These are phyloP conservation scores for Onchidella celtica DNA, from an alignment of 2,888 invertebrate genomes.

Conservation along the genomic window DNA sequence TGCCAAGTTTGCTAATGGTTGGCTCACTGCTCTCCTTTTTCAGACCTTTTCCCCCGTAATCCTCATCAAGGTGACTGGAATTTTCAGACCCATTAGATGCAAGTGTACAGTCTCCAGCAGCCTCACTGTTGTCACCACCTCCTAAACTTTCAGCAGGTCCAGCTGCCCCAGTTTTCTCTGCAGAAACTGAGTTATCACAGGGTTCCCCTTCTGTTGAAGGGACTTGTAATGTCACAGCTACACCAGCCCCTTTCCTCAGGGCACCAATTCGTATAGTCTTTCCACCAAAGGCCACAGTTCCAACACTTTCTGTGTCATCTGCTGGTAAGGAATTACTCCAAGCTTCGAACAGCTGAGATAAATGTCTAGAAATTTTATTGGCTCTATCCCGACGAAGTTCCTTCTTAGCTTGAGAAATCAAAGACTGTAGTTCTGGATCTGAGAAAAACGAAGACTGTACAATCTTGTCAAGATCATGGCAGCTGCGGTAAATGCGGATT, in stretches of 20 bases:
- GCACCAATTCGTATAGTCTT: slow-evolving; percentile 41
- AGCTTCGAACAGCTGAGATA: slow-evolving; percentile 54
- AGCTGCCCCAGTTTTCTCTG: slow-evolving; percentile 5
- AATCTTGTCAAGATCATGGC: slow-evolving; percentile 72
- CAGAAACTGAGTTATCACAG: slow-evolving; percentile 11
- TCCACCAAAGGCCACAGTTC: slow-evolving; percentile 33
- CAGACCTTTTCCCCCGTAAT: not conserved
- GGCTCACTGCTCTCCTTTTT: slow-evolving; percentile 45
- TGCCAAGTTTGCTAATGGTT: slow-evolving; percentile 3
- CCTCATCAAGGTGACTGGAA: not conserved
- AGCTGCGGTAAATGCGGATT: slow-evolving; percentile 69
- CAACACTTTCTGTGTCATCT: slow-evolving; percentile 18
- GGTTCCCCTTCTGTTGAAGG: not conserved
- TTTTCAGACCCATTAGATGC: not conserved
- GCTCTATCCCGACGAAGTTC: slow-evolving; percentile 67
- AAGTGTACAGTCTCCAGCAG: not conserved
- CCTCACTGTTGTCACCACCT: not conserved
- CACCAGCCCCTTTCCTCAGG: slow-evolving; percentile 14
- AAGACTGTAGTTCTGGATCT: slow-evolving; percentile 64
- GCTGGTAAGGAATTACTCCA: slow-evolving; percentile 52
- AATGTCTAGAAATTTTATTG: slow-evolving; percentile 65
- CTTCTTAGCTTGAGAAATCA: slow-evolving; percentile 65
- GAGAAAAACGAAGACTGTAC: slow-evolving; percentile 71
- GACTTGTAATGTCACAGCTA: slow-evolving; percentile 24
- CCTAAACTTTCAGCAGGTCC: not conserved